phyloP scores from a whole-genome alignment of 2,113 vertebrate genomes.

The Ptychochromis oligacanthus region DNA sequence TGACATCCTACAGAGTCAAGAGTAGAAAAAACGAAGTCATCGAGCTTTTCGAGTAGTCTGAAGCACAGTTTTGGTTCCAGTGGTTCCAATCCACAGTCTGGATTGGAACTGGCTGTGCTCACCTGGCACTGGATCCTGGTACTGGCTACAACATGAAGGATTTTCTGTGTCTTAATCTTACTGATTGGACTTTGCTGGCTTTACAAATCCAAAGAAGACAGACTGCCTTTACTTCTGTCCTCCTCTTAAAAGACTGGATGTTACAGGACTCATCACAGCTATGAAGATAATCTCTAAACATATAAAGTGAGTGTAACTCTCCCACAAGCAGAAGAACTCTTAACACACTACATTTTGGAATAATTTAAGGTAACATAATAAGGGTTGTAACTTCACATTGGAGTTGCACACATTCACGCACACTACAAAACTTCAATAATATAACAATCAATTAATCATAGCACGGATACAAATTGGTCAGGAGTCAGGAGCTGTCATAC shows the following conservation, averaged over 20 bases:
- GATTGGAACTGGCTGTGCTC: background rate
- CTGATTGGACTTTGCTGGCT: background rate
- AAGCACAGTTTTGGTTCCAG: too few relatives aligned
- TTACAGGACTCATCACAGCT: background rate
- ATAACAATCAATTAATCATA: too few relatives aligned
- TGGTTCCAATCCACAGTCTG: too few relatives aligned
- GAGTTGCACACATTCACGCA: background rate
- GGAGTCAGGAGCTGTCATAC: background rate
- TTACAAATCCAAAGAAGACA: background rate
- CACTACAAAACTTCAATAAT: too few relatives aligned
- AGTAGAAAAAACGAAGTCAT: background rate
- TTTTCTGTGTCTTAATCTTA: slow-evolving; percentile 5
- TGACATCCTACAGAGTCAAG: background rate
- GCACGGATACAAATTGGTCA: background rate
- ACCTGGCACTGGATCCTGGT: background rate
- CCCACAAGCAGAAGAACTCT: background rate
- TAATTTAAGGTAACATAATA: background rate
- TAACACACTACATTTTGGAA: background rate
- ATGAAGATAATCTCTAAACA: background rate
- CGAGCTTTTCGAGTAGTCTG: background rate
- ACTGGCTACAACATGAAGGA: background rate
- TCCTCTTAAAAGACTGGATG: background rate
- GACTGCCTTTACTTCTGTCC: background rate
- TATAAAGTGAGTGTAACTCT: background rate
- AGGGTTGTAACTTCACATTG: background rate